These are phyloP conservation scores for Gonatopus flavifemur DNA, from an alignment of 1,140 invertebrate genomes.

Conservation along the genomic window DNA sequence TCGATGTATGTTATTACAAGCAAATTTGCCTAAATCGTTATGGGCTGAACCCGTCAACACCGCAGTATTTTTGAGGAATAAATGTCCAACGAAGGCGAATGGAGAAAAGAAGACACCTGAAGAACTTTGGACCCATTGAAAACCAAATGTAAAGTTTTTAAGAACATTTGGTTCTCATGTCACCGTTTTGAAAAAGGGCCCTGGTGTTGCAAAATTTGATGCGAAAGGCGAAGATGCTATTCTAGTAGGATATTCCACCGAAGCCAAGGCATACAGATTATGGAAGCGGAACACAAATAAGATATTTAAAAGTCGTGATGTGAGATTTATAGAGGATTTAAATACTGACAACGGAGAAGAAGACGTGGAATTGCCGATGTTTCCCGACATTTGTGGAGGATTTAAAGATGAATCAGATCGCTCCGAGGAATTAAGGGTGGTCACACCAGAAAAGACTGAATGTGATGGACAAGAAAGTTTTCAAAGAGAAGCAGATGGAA, in stretches of 20 bases:
- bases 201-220: conserved; percentile 28
- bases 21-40: neutral
- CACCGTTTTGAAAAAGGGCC: conserved; percentile 18
- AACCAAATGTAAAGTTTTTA: conserved; percentile 22
- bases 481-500: no score
- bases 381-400: neutral
- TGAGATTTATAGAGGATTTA: neutral
- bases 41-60: conserved; percentile 16
- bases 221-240: conserved; percentile 1
- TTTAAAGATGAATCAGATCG: no score
- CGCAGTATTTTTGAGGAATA: conserved; percentile 5
- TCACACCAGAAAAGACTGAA: no score
- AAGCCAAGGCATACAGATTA: conserved; percentile 10
- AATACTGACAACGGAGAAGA: neutral
- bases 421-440: no score
- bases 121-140: conserved; percentile 5
- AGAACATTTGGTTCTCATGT: conserved; percentile 30
- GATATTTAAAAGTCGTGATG: conserved; percentile 1
- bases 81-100: conserved; percentile 3
- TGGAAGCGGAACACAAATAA: neutral
- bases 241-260: conserved; percentile 10
- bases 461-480: no score
- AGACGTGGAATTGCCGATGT: neutral
- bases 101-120: conserved; percentile 21
- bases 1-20: conserved; percentile 18